These are phyloP conservation scores for Festucalex cinctus DNA, from an alignment of 2,113 vertebrate genomes.

Conservation along the genomic window DNA sequence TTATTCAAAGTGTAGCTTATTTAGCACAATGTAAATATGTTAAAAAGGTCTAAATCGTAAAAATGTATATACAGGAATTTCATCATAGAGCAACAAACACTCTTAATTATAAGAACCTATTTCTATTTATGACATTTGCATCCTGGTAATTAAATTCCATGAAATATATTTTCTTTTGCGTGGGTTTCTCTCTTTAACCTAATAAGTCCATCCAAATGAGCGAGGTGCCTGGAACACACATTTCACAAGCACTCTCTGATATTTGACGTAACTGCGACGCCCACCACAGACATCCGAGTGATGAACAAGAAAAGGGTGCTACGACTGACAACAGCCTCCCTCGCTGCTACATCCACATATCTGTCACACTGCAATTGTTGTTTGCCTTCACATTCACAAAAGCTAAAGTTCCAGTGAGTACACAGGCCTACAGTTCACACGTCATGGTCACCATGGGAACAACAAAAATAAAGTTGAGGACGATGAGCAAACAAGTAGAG, in stretches of 20 bases:
- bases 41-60: too few species aligned
- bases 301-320: neutral
- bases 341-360: conserved; percentile 5
- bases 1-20: too few species aligned
- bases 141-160: neutral
- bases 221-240: conserved; percentile 26
- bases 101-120: neutral
- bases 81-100: neutral
- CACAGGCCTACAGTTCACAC: conserved; percentile 24
- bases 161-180: neutral
- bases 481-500: neutral
- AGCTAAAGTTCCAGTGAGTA: conserved; percentile 54
- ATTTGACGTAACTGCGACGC: conserved; percentile 43
- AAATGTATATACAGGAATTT: neutral
- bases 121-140: neutral
- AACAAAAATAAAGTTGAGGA: conserved; percentile 1
- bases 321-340: neutral
- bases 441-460: conserved; percentile 67
- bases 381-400: conserved; percentile 44
- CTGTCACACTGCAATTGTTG: conserved; percentile 26
- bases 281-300: conserved; percentile 29
- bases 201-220: conserved; percentile 37
- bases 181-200: conserved; percentile 6
- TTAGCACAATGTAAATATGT: too few species aligned
- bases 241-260: conserved; percentile 28